phyloP scores from a whole-genome alignment of 2,797 vertebrate species.

The Pseudocheirus occidentalis region DNA sequence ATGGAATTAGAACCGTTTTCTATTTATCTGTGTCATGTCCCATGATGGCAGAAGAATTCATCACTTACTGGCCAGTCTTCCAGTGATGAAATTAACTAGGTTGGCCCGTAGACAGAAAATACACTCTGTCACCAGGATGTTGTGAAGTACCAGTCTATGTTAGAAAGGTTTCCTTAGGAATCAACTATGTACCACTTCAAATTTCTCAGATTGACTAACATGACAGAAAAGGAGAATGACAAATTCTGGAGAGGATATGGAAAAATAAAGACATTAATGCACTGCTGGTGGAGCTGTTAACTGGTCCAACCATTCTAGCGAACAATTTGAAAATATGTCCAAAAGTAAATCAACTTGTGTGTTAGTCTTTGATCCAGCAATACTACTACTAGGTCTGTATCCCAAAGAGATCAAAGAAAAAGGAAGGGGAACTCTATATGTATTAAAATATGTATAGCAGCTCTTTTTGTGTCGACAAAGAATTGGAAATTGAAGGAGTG shows the following conservation, averaged over 20 bases:
- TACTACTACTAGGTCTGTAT: neutral
- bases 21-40: neutral
- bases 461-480: neutral
- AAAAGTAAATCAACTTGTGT: neutral
- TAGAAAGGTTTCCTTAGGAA: neutral
- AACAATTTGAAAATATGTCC: neutral
- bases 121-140: neutral
- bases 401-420: neutral
- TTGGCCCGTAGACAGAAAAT: neutral
- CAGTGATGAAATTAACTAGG: neutral
- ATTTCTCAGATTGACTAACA: neutral
- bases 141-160: neutral
- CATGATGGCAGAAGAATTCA: neutral
- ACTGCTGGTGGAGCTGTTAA: neutral
- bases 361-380: neutral
- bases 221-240: neutral
- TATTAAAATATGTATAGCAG: neutral
- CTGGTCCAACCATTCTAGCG: neutral
- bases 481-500: neutral
- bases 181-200: neutral
- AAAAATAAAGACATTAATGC: neutral
- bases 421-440: neutral
- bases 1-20: neutral
- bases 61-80: neutral
- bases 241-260: neutral